These are phyloP conservation scores for Drosophila lutescens DNA, from an alignment of 2,888 invertebrate species.

Conservation along the genomic window DNA sequence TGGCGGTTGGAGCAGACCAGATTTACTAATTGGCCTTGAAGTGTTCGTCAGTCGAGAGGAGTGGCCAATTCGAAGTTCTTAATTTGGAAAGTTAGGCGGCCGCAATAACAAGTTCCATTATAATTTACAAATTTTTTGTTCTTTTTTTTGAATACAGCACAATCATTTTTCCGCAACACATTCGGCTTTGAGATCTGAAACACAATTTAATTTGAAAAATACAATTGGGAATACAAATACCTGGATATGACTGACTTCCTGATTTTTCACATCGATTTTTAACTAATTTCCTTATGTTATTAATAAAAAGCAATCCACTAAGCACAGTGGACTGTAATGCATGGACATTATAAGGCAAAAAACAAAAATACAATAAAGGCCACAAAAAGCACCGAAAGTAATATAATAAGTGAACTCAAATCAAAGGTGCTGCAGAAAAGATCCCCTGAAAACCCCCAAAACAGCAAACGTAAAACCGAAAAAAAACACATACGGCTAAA, in stretches of 20 bases:
- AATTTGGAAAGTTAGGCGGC: constrained; percentile 6
- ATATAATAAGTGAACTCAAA: constrained; percentile 35
- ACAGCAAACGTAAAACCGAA: constrained; percentile 36
- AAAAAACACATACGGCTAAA: constrained; percentile 30
- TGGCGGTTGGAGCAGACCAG: constrained; percentile 21
- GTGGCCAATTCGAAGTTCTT: constrained; percentile 19
- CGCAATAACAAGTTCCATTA: neutral
- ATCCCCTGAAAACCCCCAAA: constrained; percentile 20
- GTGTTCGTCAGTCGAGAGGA: constrained; percentile 25
- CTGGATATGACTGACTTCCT: no score
- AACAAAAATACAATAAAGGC: constrained; percentile 39
- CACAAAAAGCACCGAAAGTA: constrained; percentile 57
- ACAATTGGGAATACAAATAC: no score
- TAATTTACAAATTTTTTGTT: neutral
- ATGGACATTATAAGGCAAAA: constrained; percentile 29
- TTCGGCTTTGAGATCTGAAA: no score
- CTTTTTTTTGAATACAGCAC: no score
- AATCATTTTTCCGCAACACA: no score
- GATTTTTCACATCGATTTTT: no score
- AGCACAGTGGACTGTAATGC: neutral
- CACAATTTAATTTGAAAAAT: no score
- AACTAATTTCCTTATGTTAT: no score
- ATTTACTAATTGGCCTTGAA: constrained; percentile 64
- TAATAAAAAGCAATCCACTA: no score
- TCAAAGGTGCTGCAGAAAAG: constrained; percentile 63